phyloP scores from a whole-genome alignment of 2,797 vertebrate genomes.

The Gymnocypris eckloni region DNA sequence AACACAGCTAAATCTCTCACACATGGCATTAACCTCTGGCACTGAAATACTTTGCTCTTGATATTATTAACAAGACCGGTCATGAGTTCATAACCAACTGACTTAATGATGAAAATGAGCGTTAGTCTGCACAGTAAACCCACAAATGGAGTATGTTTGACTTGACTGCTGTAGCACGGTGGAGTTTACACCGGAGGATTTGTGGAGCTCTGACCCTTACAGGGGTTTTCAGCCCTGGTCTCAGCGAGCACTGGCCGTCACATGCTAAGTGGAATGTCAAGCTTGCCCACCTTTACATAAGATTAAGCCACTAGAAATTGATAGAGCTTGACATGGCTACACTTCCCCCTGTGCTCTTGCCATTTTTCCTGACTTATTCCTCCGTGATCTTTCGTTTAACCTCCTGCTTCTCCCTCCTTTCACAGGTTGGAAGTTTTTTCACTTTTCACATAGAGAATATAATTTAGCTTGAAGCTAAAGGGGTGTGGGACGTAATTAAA shows the following conservation, averaged over 20 bases:
- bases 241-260: conserved; percentile 40
- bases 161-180: conserved; percentile 78
- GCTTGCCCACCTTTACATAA: conserved; percentile 77
- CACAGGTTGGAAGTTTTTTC: conserved; percentile 21
- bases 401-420: conserved; percentile 35
- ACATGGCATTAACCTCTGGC: conserved; percentile 3
- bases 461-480: conserved; percentile 29
- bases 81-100: conserved; percentile 27
- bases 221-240: conserved; percentile 23
- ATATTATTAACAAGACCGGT: conserved; percentile 8
- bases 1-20: conserved; percentile 61
- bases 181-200: conserved; percentile 81
- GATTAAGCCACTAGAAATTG: conserved; percentile 80
- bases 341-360: conserved; percentile 48
- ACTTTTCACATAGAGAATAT: conserved; percentile 32
- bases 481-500: background rate
- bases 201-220: conserved; percentile 78
- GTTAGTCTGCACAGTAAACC: conserved; percentile 19
- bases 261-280: conserved; percentile 77
- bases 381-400: conserved; percentile 43
- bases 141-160: conserved; percentile 58
- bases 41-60: conserved; percentile 20
- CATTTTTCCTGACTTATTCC: conserved; percentile 46
- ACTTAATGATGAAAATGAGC: conserved; percentile 5
- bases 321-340: conserved; percentile 70